Conservation (phyloP, 2,888 invertebrate species). For the Diplazon laetatorius region DNA sequence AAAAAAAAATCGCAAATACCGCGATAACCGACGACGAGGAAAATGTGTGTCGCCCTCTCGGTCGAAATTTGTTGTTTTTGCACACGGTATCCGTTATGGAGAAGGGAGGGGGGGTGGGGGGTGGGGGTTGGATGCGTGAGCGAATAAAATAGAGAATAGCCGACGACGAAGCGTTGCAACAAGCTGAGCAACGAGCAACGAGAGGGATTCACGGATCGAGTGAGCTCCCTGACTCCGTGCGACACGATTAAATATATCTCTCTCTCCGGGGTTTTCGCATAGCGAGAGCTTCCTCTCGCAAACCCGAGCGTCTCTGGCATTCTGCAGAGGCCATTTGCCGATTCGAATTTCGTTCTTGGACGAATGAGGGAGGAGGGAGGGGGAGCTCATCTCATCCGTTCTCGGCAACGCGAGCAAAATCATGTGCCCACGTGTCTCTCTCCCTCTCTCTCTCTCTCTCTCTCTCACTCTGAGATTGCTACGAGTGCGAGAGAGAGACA, state of each 20-base stretch:
- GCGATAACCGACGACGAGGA: too few relatives aligned
- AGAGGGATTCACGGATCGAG: background rate
- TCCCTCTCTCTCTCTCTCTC: too few relatives aligned
- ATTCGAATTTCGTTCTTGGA: slow-evolving; percentile 62
- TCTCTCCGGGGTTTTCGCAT: slow-evolving; percentile 21
- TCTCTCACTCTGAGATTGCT: too few relatives aligned
- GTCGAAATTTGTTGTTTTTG: slow-evolving; percentile 7
- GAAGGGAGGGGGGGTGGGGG: background rate
- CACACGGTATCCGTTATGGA: background rate
- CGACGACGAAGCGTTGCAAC: too few relatives aligned
- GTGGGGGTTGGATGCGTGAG: background rate
- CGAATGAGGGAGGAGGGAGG: too few relatives aligned
- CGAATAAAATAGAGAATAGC: slow-evolving; percentile 46
- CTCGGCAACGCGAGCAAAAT: slow-evolving; percentile 13
- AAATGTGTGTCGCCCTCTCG: too few relatives aligned
- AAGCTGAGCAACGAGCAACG: slow-evolving; percentile 14
- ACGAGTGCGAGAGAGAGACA: too few relatives aligned
- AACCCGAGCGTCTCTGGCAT: slow-evolving; percentile 65
- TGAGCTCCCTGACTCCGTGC: too few relatives aligned
- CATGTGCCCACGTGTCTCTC: background rate
- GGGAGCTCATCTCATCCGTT: slow-evolving; percentile 59
- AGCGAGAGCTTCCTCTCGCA: background rate
- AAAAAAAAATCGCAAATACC: too few relatives aligned
- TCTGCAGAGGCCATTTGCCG: slow-evolving; percentile 75
- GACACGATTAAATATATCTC: slow-evolving; percentile 64